Percentiles rank a stretch among this genome's conserved stretches.
Conservation (phyloP, 2,113 vertebrate genomes). For the Rhodinocichla rosea region DNA sequence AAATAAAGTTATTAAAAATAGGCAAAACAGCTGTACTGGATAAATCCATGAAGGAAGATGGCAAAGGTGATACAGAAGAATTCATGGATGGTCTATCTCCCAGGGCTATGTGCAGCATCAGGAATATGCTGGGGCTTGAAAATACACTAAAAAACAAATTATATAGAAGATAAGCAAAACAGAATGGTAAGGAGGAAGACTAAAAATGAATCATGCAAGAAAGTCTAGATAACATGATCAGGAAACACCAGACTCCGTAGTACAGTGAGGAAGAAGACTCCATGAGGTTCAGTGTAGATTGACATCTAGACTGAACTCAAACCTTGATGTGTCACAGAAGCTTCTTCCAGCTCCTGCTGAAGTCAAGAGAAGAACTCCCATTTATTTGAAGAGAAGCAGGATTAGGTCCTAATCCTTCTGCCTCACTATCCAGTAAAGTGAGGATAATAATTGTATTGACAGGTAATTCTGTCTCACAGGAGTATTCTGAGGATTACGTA, state of each 20-base stretch:
- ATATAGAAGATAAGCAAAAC: not conserved
- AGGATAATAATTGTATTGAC: conserved; percentile 70
- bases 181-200: not conserved
- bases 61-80: not conserved
- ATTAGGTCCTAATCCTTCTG: conserved; percentile 62
- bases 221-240: not conserved
- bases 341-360: not conserved
- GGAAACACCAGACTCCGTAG: not conserved
- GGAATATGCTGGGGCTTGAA: not conserved
- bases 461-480: conserved; percentile 70
- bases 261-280: not conserved
- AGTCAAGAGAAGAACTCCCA: conserved; percentile 5
- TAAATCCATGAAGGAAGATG: not conserved
- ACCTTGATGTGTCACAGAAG: not conserved
- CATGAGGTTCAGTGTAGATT: not conserved
- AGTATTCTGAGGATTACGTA: conserved; percentile 61
- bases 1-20: not conserved
- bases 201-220: not conserved
- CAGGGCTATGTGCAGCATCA: not conserved
- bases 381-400: conserved; percentile 24
- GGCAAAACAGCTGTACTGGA: not conserved
- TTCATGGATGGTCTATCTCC: not conserved
- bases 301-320: not conserved
- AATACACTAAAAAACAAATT: not conserved
- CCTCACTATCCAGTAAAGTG: conserved; percentile 52